Percentiles rank a stretch among this genome's conserved stretches.
Conservation (phyloP, 1,140 invertebrate species). For the Apis cerana region DNA sequence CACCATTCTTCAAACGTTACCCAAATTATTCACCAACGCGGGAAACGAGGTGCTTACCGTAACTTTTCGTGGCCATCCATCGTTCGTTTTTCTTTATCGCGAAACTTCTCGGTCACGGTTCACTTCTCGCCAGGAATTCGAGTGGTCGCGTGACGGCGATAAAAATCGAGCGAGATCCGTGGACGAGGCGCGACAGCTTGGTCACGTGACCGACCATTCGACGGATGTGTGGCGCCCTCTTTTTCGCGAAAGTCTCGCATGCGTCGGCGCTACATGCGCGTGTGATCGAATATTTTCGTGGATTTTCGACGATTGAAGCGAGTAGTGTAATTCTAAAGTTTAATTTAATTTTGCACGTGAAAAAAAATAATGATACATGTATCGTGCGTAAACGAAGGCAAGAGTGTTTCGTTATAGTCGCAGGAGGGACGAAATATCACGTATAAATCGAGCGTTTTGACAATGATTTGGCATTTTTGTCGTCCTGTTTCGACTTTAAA, state of each 20-base stretch:
- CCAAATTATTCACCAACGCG: too few relatives aligned
- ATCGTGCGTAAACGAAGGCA: too few relatives aligned
- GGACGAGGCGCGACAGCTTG: conserved; percentile 5
- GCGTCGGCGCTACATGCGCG: not conserved
- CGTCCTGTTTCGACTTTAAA: not conserved
- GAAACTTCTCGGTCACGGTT: conserved; percentile 19
- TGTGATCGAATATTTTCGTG: not conserved
- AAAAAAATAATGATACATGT: too few relatives aligned
- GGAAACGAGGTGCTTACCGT: too few relatives aligned
- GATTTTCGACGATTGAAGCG: not conserved
- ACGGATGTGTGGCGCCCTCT: not conserved
- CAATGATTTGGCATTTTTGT: not conserved
- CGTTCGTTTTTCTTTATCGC: conserved; percentile 23
- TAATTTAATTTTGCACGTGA: not conserved
- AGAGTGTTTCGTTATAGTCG: too few relatives aligned
- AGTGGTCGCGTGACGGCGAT: conserved; percentile 32
- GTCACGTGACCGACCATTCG: not conserved
- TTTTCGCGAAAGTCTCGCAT: conserved; percentile 3
- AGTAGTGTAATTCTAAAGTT: too few relatives aligned
- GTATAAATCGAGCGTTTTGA: too few relatives aligned
- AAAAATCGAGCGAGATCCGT: conserved; percentile 39
- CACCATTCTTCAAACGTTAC: too few relatives aligned
- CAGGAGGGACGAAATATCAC: too few relatives aligned
- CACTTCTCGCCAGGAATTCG: not conserved
- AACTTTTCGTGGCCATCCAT: not conserved